These are phyloP conservation scores for Odontamblyopus lacepedii DNA, from an alignment of 2,797 vertebrate genomes.

Conservation along the genomic window DNA sequence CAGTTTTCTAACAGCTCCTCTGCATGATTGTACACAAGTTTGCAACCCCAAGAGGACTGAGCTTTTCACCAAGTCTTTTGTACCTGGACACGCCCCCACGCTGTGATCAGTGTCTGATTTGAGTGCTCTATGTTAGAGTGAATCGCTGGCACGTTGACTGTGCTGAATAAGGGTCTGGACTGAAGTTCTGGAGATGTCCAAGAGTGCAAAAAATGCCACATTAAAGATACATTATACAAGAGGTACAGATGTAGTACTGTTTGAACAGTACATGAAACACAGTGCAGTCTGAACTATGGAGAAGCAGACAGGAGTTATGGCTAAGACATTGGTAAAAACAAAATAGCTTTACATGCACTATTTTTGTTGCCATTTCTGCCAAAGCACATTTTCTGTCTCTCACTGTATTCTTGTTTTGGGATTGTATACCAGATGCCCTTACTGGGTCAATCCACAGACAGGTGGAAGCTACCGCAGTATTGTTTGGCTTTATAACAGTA, in stretches of 20 bases:
- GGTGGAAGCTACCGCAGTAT: neutral
- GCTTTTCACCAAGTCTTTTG: conserved; percentile 63
- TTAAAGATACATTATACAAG: conserved; percentile 23
- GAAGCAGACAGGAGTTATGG: conserved; percentile 7
- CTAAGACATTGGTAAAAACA: neutral
- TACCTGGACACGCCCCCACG: conserved; percentile 66
- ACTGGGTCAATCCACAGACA: neutral
- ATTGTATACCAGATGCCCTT: neutral
- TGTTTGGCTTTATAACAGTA: neutral
- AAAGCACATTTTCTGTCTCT: neutral
- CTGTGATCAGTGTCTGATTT: conserved; percentile 76
- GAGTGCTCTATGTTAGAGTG: conserved; percentile 99
- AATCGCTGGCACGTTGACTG: conserved; percentile 87
- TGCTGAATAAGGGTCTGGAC: conserved; percentile 77
- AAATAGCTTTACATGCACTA: neutral
- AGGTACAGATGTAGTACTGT: neutral
- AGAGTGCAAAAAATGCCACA: conserved; percentile 47
- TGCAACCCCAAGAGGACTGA: conserved; percentile 43
- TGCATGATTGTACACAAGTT: conserved; percentile 50
- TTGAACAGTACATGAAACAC: neutral
- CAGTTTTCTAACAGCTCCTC: conserved; percentile 42
- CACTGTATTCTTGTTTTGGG: neutral
- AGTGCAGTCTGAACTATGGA: neutral
- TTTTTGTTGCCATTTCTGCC: neutral
- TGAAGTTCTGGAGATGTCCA: conserved; percentile 23